phyloP scores from a whole-genome alignment of 2,888 invertebrate genomes.

The Azorinus chamasolen region DNA sequence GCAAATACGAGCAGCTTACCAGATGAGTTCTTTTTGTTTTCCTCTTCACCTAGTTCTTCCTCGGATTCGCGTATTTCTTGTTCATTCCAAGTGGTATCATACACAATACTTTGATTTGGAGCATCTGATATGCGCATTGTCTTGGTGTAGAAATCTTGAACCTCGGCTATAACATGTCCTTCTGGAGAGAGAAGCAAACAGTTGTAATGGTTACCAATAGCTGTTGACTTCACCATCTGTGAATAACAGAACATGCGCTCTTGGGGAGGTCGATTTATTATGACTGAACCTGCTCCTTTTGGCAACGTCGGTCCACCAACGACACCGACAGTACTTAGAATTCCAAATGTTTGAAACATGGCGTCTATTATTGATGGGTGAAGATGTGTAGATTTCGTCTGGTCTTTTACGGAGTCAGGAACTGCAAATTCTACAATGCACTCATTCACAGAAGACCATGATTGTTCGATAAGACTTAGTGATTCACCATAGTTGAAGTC shows the following conservation, averaged over 20 bases:
- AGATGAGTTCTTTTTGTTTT: no score
- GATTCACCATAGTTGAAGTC: conserved; percentile 58
- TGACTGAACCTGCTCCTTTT: conserved; percentile 3
- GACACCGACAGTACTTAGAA: background rate
- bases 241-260: conserved; percentile 2
- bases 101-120: conserved; percentile 40
- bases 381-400: conserved; percentile 55
- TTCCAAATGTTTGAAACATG: conserved; percentile 66
- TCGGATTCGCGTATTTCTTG: background rate
- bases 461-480: conserved; percentile 41
- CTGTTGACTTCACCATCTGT: background rate
- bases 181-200: background rate
- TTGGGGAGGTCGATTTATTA: background rate
- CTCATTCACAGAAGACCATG: conserved; percentile 57
- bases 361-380: conserved; percentile 73
- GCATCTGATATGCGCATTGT: conserved; percentile 25
- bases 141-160: conserved; percentile 2
- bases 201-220: background rate
- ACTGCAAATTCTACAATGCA: conserved; percentile 61
- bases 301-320: background rate
- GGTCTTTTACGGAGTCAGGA: conserved; percentile 49
- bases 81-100: conserved; percentile 22
- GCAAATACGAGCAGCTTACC: background rate
- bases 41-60: no score
- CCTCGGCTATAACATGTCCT: conserved; percentile 4